Evolutionary conservation across 2,888 invertebrate genomes (phyloP).

Genomic region (Ennomos erosarius): DNA sequence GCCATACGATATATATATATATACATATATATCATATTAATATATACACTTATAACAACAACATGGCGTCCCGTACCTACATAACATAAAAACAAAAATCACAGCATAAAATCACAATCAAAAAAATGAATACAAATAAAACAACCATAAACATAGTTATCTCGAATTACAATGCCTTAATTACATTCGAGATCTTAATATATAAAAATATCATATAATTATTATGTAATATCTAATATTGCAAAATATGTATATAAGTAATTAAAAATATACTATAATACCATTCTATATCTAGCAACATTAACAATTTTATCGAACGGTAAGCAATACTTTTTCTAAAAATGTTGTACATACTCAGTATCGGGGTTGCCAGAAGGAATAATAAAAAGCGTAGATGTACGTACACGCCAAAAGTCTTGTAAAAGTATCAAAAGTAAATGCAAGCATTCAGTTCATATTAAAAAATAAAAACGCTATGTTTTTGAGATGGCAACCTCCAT

Average conservation of each 20-base stretch:
- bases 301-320: slow-evolving; percentile 76
- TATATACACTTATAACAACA: slow-evolving; percentile 51
- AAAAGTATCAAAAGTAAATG: slow-evolving; percentile 71
- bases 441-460: slow-evolving; percentile 67
- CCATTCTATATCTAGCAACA: slow-evolving; percentile 72
- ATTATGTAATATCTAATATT: slow-evolving; percentile 61
- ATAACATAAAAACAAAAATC: slow-evolving; percentile 61
- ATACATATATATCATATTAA: slow-evolving; percentile 51
- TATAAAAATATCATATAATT: slow-evolving; percentile 60
- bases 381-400: slow-evolving; percentile 53
- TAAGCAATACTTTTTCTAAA: slow-evolving; percentile 78
- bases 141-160: slow-evolving; percentile 38
- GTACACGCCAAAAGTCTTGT: slow-evolving; percentile 43
- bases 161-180: slow-evolving; percentile 53
- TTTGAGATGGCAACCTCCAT: slow-evolving; percentile 66
- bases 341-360: slow-evolving; percentile 52
- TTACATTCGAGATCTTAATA: slow-evolving; percentile 69
- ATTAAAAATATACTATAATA: slow-evolving; percentile 60
- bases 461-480: slow-evolving; percentile 47
- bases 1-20: slow-evolving; percentile 63
- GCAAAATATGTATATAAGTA: slow-evolving; percentile 67
- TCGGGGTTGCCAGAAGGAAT: slow-evolving; percentile 66
- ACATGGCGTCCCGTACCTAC: slow-evolving; percentile 43
- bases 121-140: slow-evolving; percentile 54
- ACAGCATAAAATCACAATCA: slow-evolving; percentile 71